Conservation (phyloP, 2,888 invertebrate species). For the Hoplodrina blanda region DNA sequence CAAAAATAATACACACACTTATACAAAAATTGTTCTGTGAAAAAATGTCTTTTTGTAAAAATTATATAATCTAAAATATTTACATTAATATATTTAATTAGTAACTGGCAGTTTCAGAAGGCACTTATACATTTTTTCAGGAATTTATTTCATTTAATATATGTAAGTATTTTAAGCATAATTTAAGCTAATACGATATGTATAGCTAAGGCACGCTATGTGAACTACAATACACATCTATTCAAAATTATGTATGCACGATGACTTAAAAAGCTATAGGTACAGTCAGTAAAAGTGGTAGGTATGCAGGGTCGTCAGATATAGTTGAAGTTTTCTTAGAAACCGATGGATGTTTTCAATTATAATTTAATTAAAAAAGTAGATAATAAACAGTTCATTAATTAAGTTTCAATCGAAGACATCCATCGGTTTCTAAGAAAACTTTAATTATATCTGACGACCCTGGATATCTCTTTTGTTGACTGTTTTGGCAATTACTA, state of each 20-base stretch:
- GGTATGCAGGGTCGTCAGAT: no score
- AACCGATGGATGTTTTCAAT: no score
- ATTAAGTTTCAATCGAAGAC: no score
- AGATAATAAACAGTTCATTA: no score
- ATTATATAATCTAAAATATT: conserved; percentile 76
- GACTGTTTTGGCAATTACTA: no score
- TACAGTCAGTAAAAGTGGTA: no score
- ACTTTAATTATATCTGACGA: no score
- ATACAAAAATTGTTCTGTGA: conserved; percentile 71
- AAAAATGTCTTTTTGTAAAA: conserved; percentile 73
- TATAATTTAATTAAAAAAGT: no score
- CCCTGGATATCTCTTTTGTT: no score
- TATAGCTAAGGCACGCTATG: conserved; percentile 62
- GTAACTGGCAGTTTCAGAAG: conserved; percentile 88
- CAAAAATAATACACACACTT: conserved; percentile 39
- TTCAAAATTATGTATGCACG: conserved; percentile 34
- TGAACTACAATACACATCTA: conserved; percentile 41
- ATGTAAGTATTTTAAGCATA: conserved; percentile 35
- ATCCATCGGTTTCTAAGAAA: no score
- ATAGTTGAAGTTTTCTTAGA: no score
- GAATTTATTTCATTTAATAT: conserved; percentile 31
- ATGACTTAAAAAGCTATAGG: background rate
- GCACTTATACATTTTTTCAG: conserved; percentile 73
- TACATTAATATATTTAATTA: conserved; percentile 82
- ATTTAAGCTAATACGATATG: conserved; percentile 61